These are phyloP conservation scores for Rotaria magnacalcarata DNA, from an alignment of 2,888 invertebrate species.

Conservation along the genomic window DNA sequence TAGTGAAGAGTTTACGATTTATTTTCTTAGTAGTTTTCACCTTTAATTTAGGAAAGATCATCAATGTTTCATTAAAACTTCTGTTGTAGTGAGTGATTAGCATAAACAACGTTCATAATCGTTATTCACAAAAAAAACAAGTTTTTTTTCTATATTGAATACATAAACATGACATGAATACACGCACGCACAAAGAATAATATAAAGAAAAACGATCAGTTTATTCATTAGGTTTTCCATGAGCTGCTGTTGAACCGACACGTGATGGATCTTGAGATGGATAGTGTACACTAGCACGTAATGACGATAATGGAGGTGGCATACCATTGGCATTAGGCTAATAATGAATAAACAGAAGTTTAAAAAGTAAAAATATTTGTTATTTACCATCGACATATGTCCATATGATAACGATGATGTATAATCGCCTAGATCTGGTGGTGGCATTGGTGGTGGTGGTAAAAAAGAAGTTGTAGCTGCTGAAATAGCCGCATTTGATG, in stretches of 20 bases:
- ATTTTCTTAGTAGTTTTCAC: too few species aligned
- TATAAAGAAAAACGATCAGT: neutral
- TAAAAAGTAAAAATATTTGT: too few species aligned
- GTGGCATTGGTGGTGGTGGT: neutral
- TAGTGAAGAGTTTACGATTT: too few species aligned
- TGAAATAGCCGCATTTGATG: neutral
- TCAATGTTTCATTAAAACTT: too few species aligned
- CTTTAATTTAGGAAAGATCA: too few species aligned
- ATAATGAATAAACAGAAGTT: too few species aligned
- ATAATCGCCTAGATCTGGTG: neutral
- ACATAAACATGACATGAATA: neutral
- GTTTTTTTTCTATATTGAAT: neutral
- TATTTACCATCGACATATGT: too few species aligned
- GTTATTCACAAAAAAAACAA: neutral
- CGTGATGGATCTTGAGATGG: conserved; percentile 37
- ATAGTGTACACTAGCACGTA: neutral
- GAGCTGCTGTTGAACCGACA: neutral
- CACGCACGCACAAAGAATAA: neutral
- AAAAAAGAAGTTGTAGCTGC: neutral
- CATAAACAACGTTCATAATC: neutral
- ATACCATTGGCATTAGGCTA: neutral
- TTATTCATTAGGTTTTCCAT: conserved; percentile 21
- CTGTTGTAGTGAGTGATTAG: too few species aligned
- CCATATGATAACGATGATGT: neutral
- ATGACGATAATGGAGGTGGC: conserved; percentile 15